Evolutionary conservation across 1,140 invertebrate genomes (phyloP).

Genomic region (Drosophila nannoptera): DNA sequence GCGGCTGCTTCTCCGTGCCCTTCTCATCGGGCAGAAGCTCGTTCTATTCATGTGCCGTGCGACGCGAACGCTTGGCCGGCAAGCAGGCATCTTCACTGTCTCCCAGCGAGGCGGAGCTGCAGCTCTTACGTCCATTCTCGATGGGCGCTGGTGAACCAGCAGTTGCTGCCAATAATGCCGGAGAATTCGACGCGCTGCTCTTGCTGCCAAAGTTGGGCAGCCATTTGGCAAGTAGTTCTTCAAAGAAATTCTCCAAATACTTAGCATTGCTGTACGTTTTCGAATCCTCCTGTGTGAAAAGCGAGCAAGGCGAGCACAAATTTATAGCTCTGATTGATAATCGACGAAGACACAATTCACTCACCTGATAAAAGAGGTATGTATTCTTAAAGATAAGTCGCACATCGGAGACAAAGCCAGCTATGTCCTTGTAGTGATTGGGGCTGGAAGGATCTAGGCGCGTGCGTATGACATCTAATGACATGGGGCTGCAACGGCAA

Average conservation of each 20-base stretch:
- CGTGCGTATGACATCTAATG: constrained; percentile 89
- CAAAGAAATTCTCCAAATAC: constrained; percentile 91
- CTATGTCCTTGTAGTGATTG: constrained; percentile 87
- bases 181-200: constrained; percentile 53
- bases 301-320: constrained; percentile 41
- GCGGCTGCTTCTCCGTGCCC: constrained; percentile 34
- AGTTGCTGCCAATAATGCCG: constrained; percentile 41
- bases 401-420: constrained; percentile 89
- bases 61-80: constrained; percentile 65
- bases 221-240: constrained; percentile 89
- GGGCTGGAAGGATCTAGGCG: constrained; percentile 86
- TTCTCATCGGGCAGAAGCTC: constrained; percentile 62
- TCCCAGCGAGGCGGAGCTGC: constrained; percentile 59
- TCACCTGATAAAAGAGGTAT: constrained; percentile 90
- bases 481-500: constrained; percentile 88
- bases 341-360: constrained; percentile 60
- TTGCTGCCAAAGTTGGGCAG: constrained; percentile 85
- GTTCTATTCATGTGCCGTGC: constrained; percentile 71
- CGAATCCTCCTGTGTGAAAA: constrained; percentile 85
- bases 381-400: constrained; percentile 93
- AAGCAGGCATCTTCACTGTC: constrained; percentile 67
- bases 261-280: constrained; percentile 91
- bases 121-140: constrained; percentile 72
- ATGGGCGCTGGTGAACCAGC: constrained; percentile 54
- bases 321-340: constrained; percentile 16